phyloP scores from a whole-genome alignment of 2,797 vertebrate species.

The Sphenopsis melanotis region DNA sequence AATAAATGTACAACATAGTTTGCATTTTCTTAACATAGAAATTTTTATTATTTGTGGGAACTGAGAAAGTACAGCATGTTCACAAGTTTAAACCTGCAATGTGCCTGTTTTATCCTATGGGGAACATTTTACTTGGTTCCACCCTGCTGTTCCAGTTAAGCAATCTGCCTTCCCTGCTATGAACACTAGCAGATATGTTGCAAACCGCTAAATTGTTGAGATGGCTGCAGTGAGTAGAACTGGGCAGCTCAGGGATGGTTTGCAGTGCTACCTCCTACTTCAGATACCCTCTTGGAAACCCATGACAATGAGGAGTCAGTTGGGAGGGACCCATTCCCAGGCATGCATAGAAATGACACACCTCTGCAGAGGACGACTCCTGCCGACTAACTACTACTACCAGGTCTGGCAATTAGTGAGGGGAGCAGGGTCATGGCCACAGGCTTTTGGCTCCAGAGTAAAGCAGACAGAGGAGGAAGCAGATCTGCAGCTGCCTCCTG shows the following conservation, averaged over 20 bases:
- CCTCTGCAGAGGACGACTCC: not conserved
- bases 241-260: not conserved
- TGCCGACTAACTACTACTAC: not conserved
- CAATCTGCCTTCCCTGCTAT: not conserved
- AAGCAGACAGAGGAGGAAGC: not conserved
- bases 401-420: not conserved
- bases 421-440: not conserved
- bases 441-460: not conserved
- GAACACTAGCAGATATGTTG: accelerated
- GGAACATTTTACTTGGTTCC: not conserved
- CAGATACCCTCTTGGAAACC: not conserved
- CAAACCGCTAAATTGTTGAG: not conserved
- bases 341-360: not conserved
- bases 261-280: not conserved
- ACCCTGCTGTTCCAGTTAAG: not conserved
- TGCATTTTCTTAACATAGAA: not conserved
- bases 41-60: not conserved
- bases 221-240: not conserved
- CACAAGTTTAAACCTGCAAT: not conserved
- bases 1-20: not conserved
- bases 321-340: not conserved
- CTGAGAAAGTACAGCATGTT: not conserved
- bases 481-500: not conserved
- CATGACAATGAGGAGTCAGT: not conserved
- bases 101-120: not conserved